These are phyloP conservation scores for Rhinolophus ferrumequinum DNA, from an alignment of 2,113 vertebrate genomes.

Conservation along the genomic window DNA sequence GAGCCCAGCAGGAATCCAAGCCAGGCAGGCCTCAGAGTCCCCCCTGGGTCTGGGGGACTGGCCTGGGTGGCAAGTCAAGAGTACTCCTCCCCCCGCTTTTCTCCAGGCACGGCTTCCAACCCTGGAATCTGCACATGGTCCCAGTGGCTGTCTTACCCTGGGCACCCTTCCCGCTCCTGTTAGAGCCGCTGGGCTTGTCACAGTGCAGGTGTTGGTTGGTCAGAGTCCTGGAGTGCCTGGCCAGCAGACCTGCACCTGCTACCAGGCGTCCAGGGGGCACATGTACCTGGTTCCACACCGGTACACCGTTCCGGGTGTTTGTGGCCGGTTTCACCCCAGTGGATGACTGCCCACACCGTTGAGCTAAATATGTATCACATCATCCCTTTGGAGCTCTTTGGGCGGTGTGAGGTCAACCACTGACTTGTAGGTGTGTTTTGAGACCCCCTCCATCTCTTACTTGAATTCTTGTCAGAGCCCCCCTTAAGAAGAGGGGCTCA, in stretches of 20 bases:
- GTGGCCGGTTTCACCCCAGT: no score
- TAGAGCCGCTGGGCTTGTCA: rapidly evolving
- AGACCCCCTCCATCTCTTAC: not conserved
- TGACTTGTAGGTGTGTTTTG: not conserved
- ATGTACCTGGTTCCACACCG: not conserved
- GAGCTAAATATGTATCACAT: rapidly evolving
- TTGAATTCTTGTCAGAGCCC: not conserved
- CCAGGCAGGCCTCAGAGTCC: not conserved
- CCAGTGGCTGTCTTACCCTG: not conserved
- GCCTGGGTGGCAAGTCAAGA: not conserved
- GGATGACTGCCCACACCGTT: rapidly evolving
- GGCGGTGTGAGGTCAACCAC: not conserved
- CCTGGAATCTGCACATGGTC: not conserved
- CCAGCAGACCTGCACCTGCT: not conserved
- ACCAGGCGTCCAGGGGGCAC: not conserved
- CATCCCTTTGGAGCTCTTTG: not conserved
- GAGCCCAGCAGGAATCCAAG: no score
- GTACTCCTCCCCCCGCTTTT: rapidly evolving
- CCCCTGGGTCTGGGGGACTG: no score
- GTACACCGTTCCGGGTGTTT: not conserved
- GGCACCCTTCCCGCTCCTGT: rapidly evolving
- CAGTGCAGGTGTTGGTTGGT: not conserved
- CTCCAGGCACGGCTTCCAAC: not conserved
- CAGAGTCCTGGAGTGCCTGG: rapidly evolving
- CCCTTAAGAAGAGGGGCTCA: not conserved